Conservation (phyloP, 2,888 invertebrate genomes). For the Cabera pusaria region DNA sequence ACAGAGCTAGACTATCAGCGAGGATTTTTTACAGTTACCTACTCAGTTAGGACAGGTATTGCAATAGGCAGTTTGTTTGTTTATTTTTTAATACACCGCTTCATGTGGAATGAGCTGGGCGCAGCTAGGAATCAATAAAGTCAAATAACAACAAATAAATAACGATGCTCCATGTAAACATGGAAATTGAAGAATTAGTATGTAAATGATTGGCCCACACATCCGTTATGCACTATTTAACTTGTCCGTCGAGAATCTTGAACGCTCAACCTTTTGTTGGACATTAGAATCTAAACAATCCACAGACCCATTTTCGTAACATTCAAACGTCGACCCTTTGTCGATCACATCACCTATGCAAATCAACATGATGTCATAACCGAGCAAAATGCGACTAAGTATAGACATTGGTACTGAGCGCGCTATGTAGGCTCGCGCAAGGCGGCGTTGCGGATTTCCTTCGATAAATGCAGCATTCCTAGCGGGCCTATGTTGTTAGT, state of each 20-base stretch:
- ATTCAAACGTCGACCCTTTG: slow-evolving; percentile 40
- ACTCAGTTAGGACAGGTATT: too few species aligned
- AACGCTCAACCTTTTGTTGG: slow-evolving; percentile 15
- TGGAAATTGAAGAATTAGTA: slow-evolving; percentile 23
- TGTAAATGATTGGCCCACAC: slow-evolving; percentile 15
- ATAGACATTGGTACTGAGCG: slow-evolving; percentile 44
- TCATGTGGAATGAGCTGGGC: too few species aligned
- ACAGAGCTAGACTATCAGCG: too few species aligned
- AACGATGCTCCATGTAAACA: too few species aligned
- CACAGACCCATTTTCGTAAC: slow-evolving; percentile 34
- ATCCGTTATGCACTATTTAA: slow-evolving; percentile 28
- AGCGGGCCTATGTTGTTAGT: slow-evolving; percentile 63
- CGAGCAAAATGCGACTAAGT: slow-evolving; percentile 20
- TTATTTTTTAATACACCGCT: too few species aligned
- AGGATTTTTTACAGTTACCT: too few species aligned
- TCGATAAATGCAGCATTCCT: slow-evolving; percentile 73
- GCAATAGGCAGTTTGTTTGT: too few species aligned
- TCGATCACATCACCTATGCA: slow-evolving; percentile 56
- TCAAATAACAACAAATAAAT: too few species aligned
- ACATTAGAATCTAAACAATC: slow-evolving; percentile 30
- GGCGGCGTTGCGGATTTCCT: slow-evolving; percentile 79
- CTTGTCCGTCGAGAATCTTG: slow-evolving; percentile 14
- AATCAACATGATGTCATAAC: slow-evolving; percentile 68
- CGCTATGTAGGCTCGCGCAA: slow-evolving; percentile 55
- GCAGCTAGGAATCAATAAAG: too few species aligned